These are phyloP conservation scores for Pyrocephalus nanus DNA, from an alignment of 2,797 vertebrate genomes.

Conservation along the genomic window DNA sequence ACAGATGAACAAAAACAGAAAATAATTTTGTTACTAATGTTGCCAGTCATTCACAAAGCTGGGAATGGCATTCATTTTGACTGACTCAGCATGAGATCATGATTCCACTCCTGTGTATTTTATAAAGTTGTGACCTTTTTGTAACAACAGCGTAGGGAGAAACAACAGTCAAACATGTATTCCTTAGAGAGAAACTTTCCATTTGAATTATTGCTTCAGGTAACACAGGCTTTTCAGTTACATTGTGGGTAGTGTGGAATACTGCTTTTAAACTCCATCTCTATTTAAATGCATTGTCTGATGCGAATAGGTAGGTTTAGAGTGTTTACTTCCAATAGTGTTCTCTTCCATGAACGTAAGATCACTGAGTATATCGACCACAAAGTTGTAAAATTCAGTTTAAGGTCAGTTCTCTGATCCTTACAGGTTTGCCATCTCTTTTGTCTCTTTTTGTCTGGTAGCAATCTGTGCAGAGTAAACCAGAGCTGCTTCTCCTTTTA, in stretches of 20 bases:
- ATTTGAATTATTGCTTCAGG: background rate
- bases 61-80: background rate
- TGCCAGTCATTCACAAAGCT: background rate
- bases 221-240: background rate
- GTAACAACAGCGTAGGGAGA: background rate
- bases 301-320: background rate
- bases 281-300: background rate
- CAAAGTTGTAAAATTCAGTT: background rate
- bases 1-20: background rate
- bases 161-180: background rate
- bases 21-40: background rate
- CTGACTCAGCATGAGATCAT: background rate
- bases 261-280: background rate
- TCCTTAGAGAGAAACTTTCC: constrained; percentile 4
- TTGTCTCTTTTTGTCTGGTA: background rate
- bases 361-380: background rate
- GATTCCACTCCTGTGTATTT: background rate
- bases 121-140: constrained; percentile 23
- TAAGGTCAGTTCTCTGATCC: background rate
- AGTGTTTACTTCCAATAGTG: background rate
- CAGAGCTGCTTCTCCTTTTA: background rate
- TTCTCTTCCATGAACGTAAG: background rate
- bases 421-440: background rate
- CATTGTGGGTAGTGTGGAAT: background rate
- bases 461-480: background rate